These are phyloP conservation scores for Pedicia rivosa DNA, from an alignment of 2,888 invertebrate species.

Conservation along the genomic window DNA sequence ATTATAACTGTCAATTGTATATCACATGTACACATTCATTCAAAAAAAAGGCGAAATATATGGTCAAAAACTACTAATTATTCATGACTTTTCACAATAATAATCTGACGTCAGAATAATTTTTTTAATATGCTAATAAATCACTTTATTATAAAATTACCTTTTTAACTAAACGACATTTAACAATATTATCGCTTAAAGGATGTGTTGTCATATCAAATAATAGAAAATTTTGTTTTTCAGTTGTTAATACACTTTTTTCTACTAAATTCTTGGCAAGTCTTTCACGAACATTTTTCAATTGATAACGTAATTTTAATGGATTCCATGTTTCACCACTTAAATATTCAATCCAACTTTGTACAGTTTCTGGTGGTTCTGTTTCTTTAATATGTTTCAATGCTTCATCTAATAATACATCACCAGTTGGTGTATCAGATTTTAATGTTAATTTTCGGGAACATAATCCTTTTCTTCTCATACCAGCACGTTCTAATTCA, in stretches of 20 bases:
- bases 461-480: constrained; percentile 83
- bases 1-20: no score
- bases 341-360: constrained; percentile 98
- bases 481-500: constrained; percentile 91
- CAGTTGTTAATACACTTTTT: constrained; percentile 96
- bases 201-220: constrained; percentile 99
- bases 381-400: constrained; percentile 97
- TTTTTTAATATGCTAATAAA: no score
- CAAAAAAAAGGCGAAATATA: no score
- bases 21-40: no score
- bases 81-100: no score
- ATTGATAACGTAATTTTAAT: constrained; percentile 90
- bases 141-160: no score
- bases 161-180: constrained; percentile 93
- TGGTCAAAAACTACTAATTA: no score
- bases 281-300: constrained; percentile 96
- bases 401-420: constrained; percentile 89
- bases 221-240: constrained; percentile 97
- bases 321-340: constrained; percentile 99
- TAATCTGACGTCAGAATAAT: no score
- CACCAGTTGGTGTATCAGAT: constrained; percentile 89
- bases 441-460: constrained; percentile 58
- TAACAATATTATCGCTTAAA: constrained; percentile 84
- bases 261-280: constrained; percentile 98
- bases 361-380: constrained; percentile 91